Conservation (phyloP, 2,113 vertebrate genomes). For the Dicrurus megarhynchus region DNA sequence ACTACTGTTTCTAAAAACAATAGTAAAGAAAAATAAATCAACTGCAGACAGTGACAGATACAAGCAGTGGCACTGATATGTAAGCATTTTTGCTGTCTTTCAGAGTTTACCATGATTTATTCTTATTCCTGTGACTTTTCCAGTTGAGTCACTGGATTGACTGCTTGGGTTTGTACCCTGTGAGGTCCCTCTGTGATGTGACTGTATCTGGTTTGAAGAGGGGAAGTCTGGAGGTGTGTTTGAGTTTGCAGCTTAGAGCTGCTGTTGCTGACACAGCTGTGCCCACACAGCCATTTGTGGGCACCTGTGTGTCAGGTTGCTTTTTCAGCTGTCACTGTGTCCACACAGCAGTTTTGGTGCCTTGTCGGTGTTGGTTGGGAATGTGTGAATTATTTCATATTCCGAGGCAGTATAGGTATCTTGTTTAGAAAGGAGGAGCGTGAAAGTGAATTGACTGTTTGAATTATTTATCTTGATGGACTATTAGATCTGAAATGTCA, state of each 20-base stretch:
- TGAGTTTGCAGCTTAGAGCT: not conserved
- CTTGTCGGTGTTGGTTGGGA: rapidly evolving
- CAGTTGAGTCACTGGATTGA: not conserved
- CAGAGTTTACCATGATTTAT: not conserved
- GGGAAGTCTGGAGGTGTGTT: not conserved
- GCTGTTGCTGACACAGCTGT: not conserved
- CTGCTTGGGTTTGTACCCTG: not conserved
- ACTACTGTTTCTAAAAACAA: not conserved
- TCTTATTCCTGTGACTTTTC: not conserved
- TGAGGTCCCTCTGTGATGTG: not conserved
- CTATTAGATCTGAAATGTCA: not conserved
- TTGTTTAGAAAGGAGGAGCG: not conserved
- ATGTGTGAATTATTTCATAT: not conserved
- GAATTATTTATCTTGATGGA: not conserved
- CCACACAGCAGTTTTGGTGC: not conserved
- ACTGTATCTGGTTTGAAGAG: not conserved
- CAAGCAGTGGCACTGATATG: rapidly evolving
- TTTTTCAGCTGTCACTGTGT: rapidly evolving
- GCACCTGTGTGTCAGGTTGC: not conserved
- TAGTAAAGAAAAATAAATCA: not conserved
- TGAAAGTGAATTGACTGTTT: not conserved
- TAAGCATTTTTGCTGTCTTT: not conserved
- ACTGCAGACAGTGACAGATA: not conserved
- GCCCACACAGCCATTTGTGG: not conserved
- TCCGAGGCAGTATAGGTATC: not conserved